Evolutionary conservation across 2,797 vertebrate genomes (phyloP).

Genomic region (Megalops cyprinoides): DNA sequence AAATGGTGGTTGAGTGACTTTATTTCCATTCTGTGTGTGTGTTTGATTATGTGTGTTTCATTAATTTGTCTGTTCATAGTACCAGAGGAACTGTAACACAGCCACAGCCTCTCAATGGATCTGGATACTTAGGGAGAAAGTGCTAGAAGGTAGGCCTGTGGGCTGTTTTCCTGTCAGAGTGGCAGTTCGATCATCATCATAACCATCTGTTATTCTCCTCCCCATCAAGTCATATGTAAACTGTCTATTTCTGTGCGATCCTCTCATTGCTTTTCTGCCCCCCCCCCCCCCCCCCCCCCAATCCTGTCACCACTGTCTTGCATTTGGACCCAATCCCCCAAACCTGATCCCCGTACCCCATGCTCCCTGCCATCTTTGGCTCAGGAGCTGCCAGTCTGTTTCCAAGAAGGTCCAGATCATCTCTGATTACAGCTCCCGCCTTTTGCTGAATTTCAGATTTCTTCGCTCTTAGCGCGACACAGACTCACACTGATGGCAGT

Average conservation of each 20-base stretch:
- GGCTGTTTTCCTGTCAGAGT: neutral
- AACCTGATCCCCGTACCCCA: slow-evolving; percentile 14
- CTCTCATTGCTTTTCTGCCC: neutral
- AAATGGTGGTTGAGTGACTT: slow-evolving; percentile 2
- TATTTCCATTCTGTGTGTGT: neutral
- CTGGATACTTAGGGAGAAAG: neutral
- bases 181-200: neutral
- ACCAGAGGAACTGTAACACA: neutral
- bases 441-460: neutral
- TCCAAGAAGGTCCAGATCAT: neutral
- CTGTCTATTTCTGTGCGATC: slow-evolving; percentile 8
- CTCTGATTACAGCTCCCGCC: slow-evolving; percentile 4
- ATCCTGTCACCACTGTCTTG: slow-evolving; percentile 5
- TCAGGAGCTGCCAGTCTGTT: neutral
- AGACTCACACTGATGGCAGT: neutral
- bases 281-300: neutral
- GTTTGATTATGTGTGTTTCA: neutral
- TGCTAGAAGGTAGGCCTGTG: neutral
- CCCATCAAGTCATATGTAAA: neutral
- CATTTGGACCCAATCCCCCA: slow-evolving; percentile 20
- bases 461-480: neutral
- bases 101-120: no score
- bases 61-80: neutral
- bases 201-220: neutral
- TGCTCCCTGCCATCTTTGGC: neutral